A percentile compares a stretch with the other conserved stretches of the same genome.
These are phyloP conservation scores for Platycercus adscitus DNA, from an alignment of 2,113 vertebrate species.

Conservation along the genomic window DNA sequence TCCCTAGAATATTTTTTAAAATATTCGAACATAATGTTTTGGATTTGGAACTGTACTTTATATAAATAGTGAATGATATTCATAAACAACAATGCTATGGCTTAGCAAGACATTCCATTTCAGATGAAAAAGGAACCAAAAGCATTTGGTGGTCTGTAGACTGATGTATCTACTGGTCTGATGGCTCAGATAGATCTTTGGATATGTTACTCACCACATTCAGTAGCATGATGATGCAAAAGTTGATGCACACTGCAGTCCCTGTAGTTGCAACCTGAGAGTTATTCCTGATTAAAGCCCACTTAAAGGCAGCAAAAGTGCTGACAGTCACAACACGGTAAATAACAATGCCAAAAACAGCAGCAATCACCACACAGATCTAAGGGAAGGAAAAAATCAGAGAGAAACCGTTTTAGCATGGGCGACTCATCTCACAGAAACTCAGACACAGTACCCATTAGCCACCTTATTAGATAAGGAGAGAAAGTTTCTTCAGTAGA, in stretches of 20 bases:
- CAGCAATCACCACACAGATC: conserved; percentile 94
- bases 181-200: not conserved
- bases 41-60: not conserved
- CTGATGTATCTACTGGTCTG: not conserved
- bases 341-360: conserved; percentile 94
- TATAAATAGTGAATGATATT: not conserved
- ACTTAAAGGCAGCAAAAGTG: conserved; percentile 93
- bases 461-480: not conserved
- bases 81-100: not conserved
- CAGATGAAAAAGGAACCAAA: not conserved
- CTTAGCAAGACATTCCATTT: not conserved
- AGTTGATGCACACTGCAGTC: conserved; percentile 97
- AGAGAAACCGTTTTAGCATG: not conserved
- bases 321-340: conserved; percentile 95
- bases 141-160: not conserved
- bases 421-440: not conserved
- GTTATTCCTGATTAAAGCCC: conserved; percentile 94
- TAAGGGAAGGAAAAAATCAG: conserved; percentile 47
- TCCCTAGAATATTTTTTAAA: not conserved
- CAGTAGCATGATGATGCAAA: conserved; percentile 95
- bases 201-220: conserved; percentile 85
- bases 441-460: not conserved
- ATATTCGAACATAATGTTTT: not conserved
- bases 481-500: not conserved
- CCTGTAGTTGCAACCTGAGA: conserved; percentile 96